These are phyloP conservation scores for Pollenia griseotomentosa DNA, from an alignment of 2,888 invertebrate species.

Conservation along the genomic window DNA sequence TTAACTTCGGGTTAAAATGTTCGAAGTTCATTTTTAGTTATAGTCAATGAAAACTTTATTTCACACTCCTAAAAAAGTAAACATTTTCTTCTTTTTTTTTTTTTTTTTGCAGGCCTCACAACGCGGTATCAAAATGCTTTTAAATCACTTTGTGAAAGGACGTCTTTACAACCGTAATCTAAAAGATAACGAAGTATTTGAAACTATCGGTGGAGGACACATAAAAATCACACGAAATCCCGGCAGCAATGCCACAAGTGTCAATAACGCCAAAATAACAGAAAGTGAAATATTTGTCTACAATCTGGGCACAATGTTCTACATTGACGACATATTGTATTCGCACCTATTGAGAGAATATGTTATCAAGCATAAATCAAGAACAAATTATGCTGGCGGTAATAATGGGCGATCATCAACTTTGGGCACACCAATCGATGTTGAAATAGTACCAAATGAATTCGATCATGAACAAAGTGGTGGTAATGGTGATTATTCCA, in stretches of 20 bases:
- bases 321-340: slow-evolving; percentile 86
- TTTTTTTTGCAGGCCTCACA: slow-evolving; percentile 85
- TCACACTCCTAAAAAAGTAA: neutral
- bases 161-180: slow-evolving; percentile 87
- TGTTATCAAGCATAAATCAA: slow-evolving; percentile 79
- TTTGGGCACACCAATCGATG: slow-evolving; percentile 80
- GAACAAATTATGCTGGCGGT: slow-evolving; percentile 78
- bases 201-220: slow-evolving; percentile 86
- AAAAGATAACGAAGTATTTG: slow-evolving; percentile 85
- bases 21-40: too few species aligned
- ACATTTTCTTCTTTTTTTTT: slow-evolving; percentile 3
- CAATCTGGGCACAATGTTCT: slow-evolving; percentile 88
- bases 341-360: slow-evolving; percentile 83
- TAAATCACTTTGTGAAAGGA: slow-evolving; percentile 87
- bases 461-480: slow-evolving; percentile 82
- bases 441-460: slow-evolving; percentile 83
- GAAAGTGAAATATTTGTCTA: slow-evolving; percentile 88
- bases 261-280: slow-evolving; percentile 86
- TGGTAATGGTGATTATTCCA: slow-evolving; percentile 79
- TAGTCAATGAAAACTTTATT: too few species aligned
- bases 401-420: slow-evolving; percentile 76
- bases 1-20: too few species aligned
- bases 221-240: slow-evolving; percentile 85
- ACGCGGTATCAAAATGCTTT: slow-evolving; percentile 86
- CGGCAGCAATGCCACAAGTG: slow-evolving; percentile 84